phyloP scores from a whole-genome alignment of 2,888 invertebrate genomes.

The Caenorhabditis doughertyi region DNA sequence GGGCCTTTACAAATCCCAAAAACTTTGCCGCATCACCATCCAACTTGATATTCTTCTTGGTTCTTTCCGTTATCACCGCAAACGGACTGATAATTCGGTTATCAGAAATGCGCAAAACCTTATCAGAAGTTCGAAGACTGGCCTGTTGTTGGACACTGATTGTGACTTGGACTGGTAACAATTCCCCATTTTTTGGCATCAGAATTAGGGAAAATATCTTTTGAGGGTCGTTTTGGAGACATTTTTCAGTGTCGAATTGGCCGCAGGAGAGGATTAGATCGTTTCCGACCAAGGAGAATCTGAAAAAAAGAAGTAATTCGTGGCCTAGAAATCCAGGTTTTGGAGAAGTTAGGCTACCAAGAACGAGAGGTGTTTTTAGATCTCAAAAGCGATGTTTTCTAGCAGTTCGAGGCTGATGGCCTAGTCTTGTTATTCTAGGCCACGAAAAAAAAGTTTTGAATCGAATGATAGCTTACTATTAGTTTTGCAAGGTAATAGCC shows the following conservation, averaged over 20 bases:
- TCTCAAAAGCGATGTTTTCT: no score
- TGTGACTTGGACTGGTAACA: slow-evolving; percentile 59
- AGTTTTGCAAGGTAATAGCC: no score
- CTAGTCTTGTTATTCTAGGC: no score
- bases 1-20: slow-evolving; percentile 34
- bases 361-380: background rate
- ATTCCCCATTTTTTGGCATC: slow-evolving; percentile 53
- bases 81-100: slow-evolving; percentile 71
- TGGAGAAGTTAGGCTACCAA: background rate
- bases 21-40: slow-evolving; percentile 51
- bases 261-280: slow-evolving; percentile 69
- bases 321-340: slow-evolving; percentile 12
- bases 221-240: slow-evolving; percentile 56
- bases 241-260: slow-evolving; percentile 57
- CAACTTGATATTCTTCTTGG: slow-evolving; percentile 17
- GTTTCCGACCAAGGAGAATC: slow-evolving; percentile 66
- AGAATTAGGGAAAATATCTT: slow-evolving; percentile 53
- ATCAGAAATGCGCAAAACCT: slow-evolving; percentile 67
- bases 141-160: slow-evolving; percentile 65
- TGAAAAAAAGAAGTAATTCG: background rate
- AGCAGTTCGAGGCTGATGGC: no score
- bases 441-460: no score
- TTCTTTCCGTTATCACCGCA: slow-evolving; percentile 61
- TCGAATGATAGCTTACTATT: no score
- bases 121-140: slow-evolving; percentile 66